Conservation (phyloP, 2,797 vertebrate genomes). For the Merluccius polli region DNA sequence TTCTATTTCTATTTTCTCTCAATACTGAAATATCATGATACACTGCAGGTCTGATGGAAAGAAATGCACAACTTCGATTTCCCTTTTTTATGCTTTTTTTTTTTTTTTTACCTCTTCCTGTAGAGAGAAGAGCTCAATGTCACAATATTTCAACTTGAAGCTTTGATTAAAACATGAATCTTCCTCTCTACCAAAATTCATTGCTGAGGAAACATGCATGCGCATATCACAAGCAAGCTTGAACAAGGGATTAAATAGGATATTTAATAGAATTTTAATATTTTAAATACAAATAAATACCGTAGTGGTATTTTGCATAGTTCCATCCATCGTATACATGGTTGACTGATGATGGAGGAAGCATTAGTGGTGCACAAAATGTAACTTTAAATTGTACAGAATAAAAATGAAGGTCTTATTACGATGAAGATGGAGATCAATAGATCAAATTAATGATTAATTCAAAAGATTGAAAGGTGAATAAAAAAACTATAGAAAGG, state of each 20-base stretch:
- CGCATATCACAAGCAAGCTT: constrained; percentile 23
- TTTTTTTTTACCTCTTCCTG: constrained; percentile 49
- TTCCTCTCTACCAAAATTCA: constrained; percentile 21
- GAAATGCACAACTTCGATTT: constrained; percentile 24
- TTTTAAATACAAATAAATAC: too few relatives aligned
- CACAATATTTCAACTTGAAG: constrained; percentile 16
- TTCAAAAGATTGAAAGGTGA: not conserved
- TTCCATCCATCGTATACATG: not conserved
- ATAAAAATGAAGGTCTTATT: not conserved
- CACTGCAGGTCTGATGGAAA: not conserved
- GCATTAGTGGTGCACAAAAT: not conserved
- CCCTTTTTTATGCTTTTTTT: constrained; percentile 68
- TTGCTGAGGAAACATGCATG: constrained; percentile 3
- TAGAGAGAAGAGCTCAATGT: constrained; percentile 56
- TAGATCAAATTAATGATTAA: not conserved
- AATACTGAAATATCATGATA: not conserved
- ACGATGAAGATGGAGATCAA: not conserved
- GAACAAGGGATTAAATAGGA: not conserved
- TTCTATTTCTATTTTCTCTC: not conserved
- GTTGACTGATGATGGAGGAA: not conserved
- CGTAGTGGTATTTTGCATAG: not conserved
- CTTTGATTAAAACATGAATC: constrained; percentile 6
- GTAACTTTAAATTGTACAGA: not conserved
- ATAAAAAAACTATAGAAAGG: not conserved
- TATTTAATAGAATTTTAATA: not conserved